These are phyloP conservation scores for Stegana nigrithorax DNA, from an alignment of 2,888 invertebrate species.

Conservation along the genomic window DNA sequence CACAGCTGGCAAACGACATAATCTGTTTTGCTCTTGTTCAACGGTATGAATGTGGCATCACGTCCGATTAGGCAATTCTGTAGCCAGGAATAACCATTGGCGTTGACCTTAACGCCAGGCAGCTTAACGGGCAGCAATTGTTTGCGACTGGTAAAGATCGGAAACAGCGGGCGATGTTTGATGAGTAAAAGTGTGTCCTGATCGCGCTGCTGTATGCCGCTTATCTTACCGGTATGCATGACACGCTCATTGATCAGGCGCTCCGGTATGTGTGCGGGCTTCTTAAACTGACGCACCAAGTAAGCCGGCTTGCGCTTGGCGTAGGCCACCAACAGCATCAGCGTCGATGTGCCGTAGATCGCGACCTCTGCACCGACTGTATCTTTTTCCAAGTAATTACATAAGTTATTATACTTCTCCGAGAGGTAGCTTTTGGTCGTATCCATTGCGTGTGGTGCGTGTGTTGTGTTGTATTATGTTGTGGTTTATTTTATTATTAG, in stretches of 20 bases:
- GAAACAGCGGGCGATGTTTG: constrained; percentile 56
- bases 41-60: constrained; percentile 68
- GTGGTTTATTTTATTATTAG: neutral
- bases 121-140: constrained; percentile 57
- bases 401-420: constrained; percentile 57
- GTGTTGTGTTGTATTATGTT: neutral
- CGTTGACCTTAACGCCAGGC: constrained; percentile 63
- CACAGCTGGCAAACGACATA: constrained; percentile 69
- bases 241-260: constrained; percentile 56
- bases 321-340: constrained; percentile 58
- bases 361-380: constrained; percentile 54
- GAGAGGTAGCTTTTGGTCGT: constrained; percentile 34
- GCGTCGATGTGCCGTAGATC: constrained; percentile 56
- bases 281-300: constrained; percentile 61
- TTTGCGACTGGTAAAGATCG: constrained; percentile 54
- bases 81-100: constrained; percentile 69
- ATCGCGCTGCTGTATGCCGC: constrained; percentile 54
- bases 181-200: constrained; percentile 57
- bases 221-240: constrained; percentile 58
- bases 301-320: constrained; percentile 59
- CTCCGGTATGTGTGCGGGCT: constrained; percentile 62
- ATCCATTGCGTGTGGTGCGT: constrained; percentile 37
- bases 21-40: constrained; percentile 62
- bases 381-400: constrained; percentile 60
- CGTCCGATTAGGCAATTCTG: constrained; percentile 69